phyloP scores from a whole-genome alignment of 2,888 invertebrate genomes.

The Monoplex corrugatus region DNA sequence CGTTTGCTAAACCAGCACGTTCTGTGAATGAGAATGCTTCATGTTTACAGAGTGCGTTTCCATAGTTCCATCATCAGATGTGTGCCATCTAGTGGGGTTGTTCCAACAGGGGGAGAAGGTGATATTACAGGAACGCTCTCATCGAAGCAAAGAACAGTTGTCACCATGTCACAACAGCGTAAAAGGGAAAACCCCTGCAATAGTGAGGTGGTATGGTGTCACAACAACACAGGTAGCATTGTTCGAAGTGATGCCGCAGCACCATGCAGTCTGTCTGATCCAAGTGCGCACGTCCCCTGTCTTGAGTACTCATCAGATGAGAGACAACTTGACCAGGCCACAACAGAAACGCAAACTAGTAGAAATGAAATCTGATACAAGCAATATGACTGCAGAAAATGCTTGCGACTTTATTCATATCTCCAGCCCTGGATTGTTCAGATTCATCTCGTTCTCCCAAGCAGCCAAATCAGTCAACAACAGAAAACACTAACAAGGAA shows the following conservation, averaged over 20 bases:
- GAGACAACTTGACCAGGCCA: neutral
- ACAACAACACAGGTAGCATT: neutral
- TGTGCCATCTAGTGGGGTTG: neutral
- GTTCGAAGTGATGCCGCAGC: neutral
- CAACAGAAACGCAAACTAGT: conserved; percentile 5
- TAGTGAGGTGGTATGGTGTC: neutral
- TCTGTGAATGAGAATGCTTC: neutral
- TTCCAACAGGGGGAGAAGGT: neutral
- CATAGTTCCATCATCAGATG: neutral
- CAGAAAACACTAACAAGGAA: neutral
- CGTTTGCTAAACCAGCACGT: neutral
- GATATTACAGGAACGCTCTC: too few relatives aligned
- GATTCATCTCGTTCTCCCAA: neutral
- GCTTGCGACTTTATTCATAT: neutral
- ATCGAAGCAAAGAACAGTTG: neutral
- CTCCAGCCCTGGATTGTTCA: neutral
- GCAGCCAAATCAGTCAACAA: neutral
- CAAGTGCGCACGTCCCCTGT: neutral
- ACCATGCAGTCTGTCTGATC: neutral
- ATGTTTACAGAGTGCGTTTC: neutral
- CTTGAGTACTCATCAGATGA: neutral
- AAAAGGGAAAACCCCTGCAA: neutral
- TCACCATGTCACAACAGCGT: neutral
- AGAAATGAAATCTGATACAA: neutral
- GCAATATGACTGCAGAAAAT: neutral